phyloP scores from a whole-genome alignment of 2,113 vertebrate species.

The Butorides virescens region DNA sequence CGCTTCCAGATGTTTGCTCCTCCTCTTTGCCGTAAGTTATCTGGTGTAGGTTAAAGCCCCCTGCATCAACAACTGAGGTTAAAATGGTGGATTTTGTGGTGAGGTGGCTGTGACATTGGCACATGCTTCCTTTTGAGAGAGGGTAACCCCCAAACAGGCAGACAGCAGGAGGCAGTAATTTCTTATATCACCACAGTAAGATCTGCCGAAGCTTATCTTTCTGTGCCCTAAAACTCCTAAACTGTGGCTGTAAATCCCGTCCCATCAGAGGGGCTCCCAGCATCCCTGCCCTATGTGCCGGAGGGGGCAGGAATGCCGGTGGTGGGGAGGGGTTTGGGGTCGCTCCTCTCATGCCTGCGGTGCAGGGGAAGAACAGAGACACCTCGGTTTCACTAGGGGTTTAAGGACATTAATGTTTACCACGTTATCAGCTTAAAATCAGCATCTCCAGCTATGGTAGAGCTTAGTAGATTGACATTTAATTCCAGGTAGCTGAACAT shows the following conservation, averaged over 20 bases:
- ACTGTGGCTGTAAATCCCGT: background rate
- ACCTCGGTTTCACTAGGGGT: background rate
- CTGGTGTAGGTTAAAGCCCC: background rate
- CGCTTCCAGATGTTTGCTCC: background rate
- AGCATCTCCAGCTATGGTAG: background rate
- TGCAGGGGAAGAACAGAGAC: background rate
- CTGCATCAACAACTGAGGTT: background rate
- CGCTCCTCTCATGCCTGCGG: rapidly evolving
- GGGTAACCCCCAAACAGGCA: background rate
- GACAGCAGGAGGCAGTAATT: background rate
- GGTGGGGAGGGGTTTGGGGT: background rate
- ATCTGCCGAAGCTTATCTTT: background rate
- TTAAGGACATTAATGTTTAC: background rate
- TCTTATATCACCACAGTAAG: background rate
- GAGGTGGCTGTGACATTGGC: background rate
- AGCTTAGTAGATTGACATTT: background rate
- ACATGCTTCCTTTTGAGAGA: background rate
- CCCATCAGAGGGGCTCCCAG: background rate
- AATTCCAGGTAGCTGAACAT: background rate
- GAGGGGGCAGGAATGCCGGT: background rate
- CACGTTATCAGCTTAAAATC: background rate
- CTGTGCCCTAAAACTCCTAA: background rate
- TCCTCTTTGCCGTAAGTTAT: background rate
- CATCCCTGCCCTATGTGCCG: background rate
- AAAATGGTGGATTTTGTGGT: background rate